Evolutionary conservation across 2,888 invertebrate species (phyloP), one percentile per base, ranked within the genome.

Genomic region (Ctenicera cuprea): DNA sequence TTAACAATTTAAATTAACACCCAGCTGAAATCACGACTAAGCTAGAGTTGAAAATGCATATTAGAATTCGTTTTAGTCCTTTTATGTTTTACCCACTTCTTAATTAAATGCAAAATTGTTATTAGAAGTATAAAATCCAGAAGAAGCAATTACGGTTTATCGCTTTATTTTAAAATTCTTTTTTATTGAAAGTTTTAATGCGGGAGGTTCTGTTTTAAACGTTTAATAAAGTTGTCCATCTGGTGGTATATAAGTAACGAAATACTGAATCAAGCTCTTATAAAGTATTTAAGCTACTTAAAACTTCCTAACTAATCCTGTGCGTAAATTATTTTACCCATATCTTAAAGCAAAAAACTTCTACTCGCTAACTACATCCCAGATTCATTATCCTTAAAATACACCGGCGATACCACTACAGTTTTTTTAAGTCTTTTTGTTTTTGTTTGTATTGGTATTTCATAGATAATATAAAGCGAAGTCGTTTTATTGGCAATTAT

Each of bases 1-100:
- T 76, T 74, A 74, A 74, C 71, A 76, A 76, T 76, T 72, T 68
- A 67, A 74, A 76, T 74, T 71, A 74, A 66, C 72, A 61, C 65
- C 63, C 54, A 37, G 70, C 41, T n/a, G 48, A 66, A 65, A 71
- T 64, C 41, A 20, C 20, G 38, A 41, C 50, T 59, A 59, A 26
- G 52, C 57, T 38, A 33, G 22, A 54, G 66, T 43, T 22, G 41
- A 66, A 65, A 54, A 54, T 67, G 59, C 62, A 69, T 61, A 62
- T 69, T 69, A 69, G 52, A 62, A 69, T 63, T 62, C 62, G 26
- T 14, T 62, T 37, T 30, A 16, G 61, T 62, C 41, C 33, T 52
- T 69, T 63, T 62, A 62, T 62, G 62, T 62, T 62, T 45, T 62
- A 62, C 22, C 30, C 62, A 45, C 52, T 65, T 65, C 69, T 69